Base-by-base conservation (phyloP, 2,113 vertebrate species). In the Canis aureus region DNA sequence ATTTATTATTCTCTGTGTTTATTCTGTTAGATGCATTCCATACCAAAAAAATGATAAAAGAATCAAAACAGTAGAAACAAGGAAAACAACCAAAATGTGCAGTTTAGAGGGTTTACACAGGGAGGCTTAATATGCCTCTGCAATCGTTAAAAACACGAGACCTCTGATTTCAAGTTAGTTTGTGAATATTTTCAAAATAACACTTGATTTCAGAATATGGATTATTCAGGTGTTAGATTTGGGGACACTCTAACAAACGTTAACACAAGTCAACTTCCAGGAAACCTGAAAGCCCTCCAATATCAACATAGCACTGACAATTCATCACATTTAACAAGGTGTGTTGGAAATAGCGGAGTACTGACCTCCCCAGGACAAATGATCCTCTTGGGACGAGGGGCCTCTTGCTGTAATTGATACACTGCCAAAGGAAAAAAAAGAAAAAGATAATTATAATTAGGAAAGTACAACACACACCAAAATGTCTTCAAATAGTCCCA, bases 401-500 rank as follows among this genome's bases (percentile, higher is more conserved):
- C 99, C 97, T 99, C 99, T 98, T 99, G 99, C 98, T 99, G 99
- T 93, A 99, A 98, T 97, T 99, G 99, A 99, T 99, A 99, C 97
- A 99, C 99, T 99, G 99, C 97, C 97, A 98, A 98, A 98, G 59
- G 76, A 98, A 69, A 99, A 98, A 99, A 32, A 29, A 23, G 66
- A n/a, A 29, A 23, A 64, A 97, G 81, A 53, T n/a, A 29, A 95
- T 97, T 94, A 98, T 94, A 93, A 98, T 99, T 97, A 98, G 93
- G 97, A 97, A 78, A 88, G 0, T 11, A 38, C 23, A 97, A 92
- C 29, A 86, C 43, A 87, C 51, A 95, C 10, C 92, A 97, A 97
- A 84, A 95, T 88, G 85, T 69, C 96, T 98, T 98, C 86, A 91
- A 96, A 94, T 19, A 90, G 96, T 93, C 97, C 89, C 95, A 97